Percentiles rank a stretch among this genome's conserved stretches.
Conservation (phyloP, 2,888 invertebrate genomes). For the Scaptomyza flava region DNA sequence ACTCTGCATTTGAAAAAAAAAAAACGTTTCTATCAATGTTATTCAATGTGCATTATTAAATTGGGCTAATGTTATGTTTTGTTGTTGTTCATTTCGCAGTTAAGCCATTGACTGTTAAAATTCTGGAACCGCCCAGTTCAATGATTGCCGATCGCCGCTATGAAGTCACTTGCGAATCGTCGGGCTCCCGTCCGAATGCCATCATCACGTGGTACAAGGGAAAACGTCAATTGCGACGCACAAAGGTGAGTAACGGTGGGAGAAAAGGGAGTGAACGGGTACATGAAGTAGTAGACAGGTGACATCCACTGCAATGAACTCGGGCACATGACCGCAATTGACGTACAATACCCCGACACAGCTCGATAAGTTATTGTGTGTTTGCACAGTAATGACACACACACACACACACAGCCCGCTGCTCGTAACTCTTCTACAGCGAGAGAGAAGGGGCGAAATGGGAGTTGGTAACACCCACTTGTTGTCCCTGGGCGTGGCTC, state of each 20-base stretch:
- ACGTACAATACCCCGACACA: slow-evolving; percentile 50
- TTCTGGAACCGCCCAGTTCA: slow-evolving; percentile 88
- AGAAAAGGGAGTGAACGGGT: neutral
- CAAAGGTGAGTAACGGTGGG: slow-evolving; percentile 87
- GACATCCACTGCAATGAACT: slow-evolving; percentile 14
- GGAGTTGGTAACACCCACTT: slow-evolving; percentile 58
- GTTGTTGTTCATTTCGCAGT: slow-evolving; percentile 85
- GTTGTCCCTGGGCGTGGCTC: slow-evolving; percentile 75
- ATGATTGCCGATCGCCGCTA: slow-evolving; percentile 93
- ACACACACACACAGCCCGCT: slow-evolving; percentile 38
- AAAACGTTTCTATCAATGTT: too few species aligned
- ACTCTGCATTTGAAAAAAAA: neutral
- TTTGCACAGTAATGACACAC: slow-evolving; percentile 68
- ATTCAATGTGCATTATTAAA: neutral
- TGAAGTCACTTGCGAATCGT: slow-evolving; percentile 93
- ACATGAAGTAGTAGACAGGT: slow-evolving; percentile 1
- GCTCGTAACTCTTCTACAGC: slow-evolving; percentile 60
- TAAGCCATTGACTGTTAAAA: slow-evolving; percentile 92
- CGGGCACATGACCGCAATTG: slow-evolving; percentile 69
- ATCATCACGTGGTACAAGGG: slow-evolving; percentile 96
- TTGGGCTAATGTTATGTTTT: neutral
- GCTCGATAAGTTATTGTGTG: slow-evolving; percentile 79
- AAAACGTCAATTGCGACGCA: slow-evolving; percentile 91
- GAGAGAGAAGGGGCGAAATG: too few species aligned
- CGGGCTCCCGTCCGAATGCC: slow-evolving; percentile 93